phyloP scores from a whole-genome alignment of 2,113 vertebrate species.

The Trochalopteron elliotii region DNA sequence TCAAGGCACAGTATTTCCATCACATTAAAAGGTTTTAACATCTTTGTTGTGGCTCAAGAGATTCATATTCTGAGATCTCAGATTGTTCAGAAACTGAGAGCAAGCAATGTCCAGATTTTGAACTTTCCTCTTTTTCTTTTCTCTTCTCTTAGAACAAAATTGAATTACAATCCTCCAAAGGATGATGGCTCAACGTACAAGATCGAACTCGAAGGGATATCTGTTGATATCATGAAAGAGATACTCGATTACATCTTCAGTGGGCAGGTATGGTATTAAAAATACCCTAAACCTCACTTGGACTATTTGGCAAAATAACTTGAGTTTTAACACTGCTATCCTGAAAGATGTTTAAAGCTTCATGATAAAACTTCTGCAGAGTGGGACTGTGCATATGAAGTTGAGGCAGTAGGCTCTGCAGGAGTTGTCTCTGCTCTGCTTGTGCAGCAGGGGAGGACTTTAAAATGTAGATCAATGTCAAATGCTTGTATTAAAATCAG shows the following conservation, averaged over 20 bases:
- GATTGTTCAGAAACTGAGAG: background rate
- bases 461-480: background rate
- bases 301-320: background rate
- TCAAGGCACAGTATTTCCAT: background rate
- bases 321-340: background rate
- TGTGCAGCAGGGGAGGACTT: fast-evolving
- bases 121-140: slow-evolving; percentile 19
- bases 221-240: slow-evolving; percentile 92
- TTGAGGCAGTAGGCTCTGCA: background rate
- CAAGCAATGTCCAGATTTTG: background rate
- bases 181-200: slow-evolving; percentile 92
- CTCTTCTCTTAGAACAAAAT: slow-evolving; percentile 84
- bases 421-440: background rate
- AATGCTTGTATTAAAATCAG: background rate
- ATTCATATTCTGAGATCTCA: background rate
- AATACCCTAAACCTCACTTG: background rate
- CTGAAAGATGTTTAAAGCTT: background rate
- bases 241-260: slow-evolving; percentile 98
- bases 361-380: background rate
- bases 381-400: background rate
- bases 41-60: background rate
- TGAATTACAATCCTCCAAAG: slow-evolving; percentile 98
- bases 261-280: slow-evolving; percentile 83
- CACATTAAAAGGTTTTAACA: background rate
- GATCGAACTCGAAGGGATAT: slow-evolving; percentile 95